Conservation (phyloP, 2,797 vertebrate genomes). For the Cirrhinus molitorella region DNA sequence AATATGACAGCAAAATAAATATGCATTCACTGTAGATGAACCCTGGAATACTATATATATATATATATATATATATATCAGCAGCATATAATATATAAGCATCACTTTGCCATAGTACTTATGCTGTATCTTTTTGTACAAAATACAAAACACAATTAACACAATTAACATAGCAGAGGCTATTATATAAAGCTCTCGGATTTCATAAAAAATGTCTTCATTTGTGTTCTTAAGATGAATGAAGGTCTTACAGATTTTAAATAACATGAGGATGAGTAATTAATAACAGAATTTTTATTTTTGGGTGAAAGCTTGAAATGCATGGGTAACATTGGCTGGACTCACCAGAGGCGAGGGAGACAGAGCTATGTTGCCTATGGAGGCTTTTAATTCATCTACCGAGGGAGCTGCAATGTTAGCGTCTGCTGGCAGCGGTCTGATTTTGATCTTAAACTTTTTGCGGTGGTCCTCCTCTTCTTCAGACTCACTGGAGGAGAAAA, state of each 20-base stretch:
- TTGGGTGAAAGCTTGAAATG: background rate
- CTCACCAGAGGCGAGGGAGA: constrained; percentile 96
- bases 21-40: too few relatives aligned
- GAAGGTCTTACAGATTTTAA: too few relatives aligned
- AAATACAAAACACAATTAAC: background rate
- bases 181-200: too few relatives aligned
- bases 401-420: constrained; percentile 82
- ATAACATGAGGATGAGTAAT: too few relatives aligned
- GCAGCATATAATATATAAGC: background rate
- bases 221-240: too few relatives aligned
- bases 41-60: background rate
- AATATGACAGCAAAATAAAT: too few relatives aligned
- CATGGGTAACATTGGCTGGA: constrained; percentile 60
- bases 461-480: constrained; percentile 95
- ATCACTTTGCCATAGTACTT: background rate
- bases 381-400: constrained; percentile 93
- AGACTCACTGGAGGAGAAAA: constrained; percentile 98
- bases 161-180: background rate
- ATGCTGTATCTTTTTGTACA: background rate
- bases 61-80: too few relatives aligned
- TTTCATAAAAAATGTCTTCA: too few relatives aligned
- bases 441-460: constrained; percentile 98
- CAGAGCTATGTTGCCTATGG: constrained; percentile 94
- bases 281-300: too few relatives aligned
- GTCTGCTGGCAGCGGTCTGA: constrained; percentile 89